Base-by-base conservation (phyloP, 2,888 invertebrate species). In the Aricia artaxerxes region DNA sequence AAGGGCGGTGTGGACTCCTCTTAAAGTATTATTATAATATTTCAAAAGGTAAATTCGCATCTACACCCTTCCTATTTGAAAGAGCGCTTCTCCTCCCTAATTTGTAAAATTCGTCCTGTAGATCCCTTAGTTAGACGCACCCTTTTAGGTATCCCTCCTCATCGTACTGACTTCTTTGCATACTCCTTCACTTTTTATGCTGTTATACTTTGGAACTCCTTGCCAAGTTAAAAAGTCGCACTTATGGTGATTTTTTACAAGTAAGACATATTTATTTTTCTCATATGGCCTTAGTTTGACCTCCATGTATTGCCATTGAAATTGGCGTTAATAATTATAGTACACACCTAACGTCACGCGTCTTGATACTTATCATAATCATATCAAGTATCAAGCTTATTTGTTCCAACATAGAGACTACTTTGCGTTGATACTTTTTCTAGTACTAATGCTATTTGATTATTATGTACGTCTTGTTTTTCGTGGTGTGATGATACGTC, bases 291-390 rank as follows among this genome's bases (percentile, higher is more conserved):
- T 69, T n/a, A 44, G 24, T 5, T 7, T 44, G 44, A 44, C 73
- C 73, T 73, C 44, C 9, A 11, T 16, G n/a, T 73, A 24, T 69
- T 4, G 35, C 35, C 69, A 44, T 73, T 44, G 73, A 73, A 44
- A 73, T 73, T 73, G 73, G 73, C 31, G 40, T 73, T 73, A 73
- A 73, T 73, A 73, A 73, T 73, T 44, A 73, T 73, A 73, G 73
- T 44, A 24, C n/a, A 73, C n/a, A 44, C n/a, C 73, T 73, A n/a
- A 73, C 44, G 44, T 73, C 40, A 73, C 24, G 3, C 44, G 9
- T 73, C 44, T 73, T 73, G 73, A 73, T 73, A 44, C 73, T 73
- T 73, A 9, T 73, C n/a, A 44, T 40, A n/a, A 73, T 73, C 0
- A 40, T 44, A 44, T 44, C 73, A 44, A 73, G 44, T 73, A 44